Base-by-base conservation (phyloP, 1,140 invertebrate species). In the Caenorhabditis brenneri region DNA sequence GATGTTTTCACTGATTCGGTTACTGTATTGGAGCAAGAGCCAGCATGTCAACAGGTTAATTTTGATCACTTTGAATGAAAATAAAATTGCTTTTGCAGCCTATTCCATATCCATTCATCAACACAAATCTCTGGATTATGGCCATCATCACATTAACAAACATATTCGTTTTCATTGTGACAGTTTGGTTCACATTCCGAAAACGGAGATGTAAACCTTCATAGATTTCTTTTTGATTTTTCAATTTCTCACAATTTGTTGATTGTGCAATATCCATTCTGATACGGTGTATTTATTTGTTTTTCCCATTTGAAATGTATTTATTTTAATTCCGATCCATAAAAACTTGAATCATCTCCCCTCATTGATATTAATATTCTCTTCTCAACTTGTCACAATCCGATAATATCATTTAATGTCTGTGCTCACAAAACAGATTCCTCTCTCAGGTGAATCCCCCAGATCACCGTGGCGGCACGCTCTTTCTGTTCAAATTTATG, bases 1-100 rank as follows among this genome's bases (percentile, higher is more conserved):
- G 82, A 83, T 42, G 82, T 83, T 7, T 83, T 83, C 31, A 74
- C 82, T 29, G 82, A 69, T 46, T 51, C 69, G 0, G 42, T 83
- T 6, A 83, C 78, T 5, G 82, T 83, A n/a, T 33, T 83, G 12
- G 82, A 83, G 16, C 82, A 83, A 4, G 65, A 74, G 24, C 65
- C 65, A 42, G 19, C 22, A 22, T 74, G 65, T 42, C 65, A 74
- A 31, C 65, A 74, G 36, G 65, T 74, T 33, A 33, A 15, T 33
- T 36, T 65, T 36, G 29, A 4, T 65, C 2, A 51, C n/a, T 51
- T 51, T 55, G 22, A 27, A 2, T 55, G 24, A 55, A 55, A 27
- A 55, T 27, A 15, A 55, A 55, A 55, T 33, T 60, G 16, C 9
- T 36, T 46, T 74, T 74, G 1, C 65, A 74, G 65, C 33, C 33